These are phyloP conservation scores for Myotis brandtii DNA, from an alignment of 2,113 vertebrate species.

Conservation along the genomic window DNA sequence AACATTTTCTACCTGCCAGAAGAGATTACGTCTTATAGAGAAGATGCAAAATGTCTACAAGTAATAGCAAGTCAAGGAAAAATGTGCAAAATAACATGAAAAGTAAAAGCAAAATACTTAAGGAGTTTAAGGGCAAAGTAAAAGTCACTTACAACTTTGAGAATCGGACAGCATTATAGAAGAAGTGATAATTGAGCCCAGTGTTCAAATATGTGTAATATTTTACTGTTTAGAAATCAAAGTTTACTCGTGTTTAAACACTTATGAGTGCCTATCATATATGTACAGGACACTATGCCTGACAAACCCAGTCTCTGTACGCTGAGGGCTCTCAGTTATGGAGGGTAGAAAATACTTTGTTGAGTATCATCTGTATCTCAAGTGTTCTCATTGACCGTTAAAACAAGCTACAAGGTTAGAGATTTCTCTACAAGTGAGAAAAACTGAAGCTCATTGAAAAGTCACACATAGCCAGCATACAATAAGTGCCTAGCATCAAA, in stretches of 20 bases:
- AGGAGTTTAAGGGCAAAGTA: not conserved
- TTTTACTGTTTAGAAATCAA: slow-evolving; percentile 53
- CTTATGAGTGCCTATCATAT: not conserved
- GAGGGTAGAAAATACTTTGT: not conserved
- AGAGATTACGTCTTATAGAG: slow-evolving; percentile 7
- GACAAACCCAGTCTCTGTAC: not conserved
- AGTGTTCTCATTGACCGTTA: slow-evolving; percentile 40
- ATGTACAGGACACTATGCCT: not conserved
- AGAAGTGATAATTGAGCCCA: slow-evolving; percentile 45
- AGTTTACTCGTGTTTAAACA: slow-evolving; percentile 28
- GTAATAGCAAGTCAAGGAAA: slow-evolving; percentile 7
- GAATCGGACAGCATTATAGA: not conserved
- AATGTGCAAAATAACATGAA: not conserved
- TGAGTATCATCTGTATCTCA: not conserved
- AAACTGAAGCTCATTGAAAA: slow-evolving; percentile 25
- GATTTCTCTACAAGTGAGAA: slow-evolving; percentile 26
- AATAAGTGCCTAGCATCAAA: not conserved
- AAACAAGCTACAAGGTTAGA: not conserved
- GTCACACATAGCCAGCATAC: not conserved
- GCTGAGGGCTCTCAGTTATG: not conserved
- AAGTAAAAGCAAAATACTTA: slow-evolving; percentile 56
- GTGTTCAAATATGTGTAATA: slow-evolving; percentile 21
- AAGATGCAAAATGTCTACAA: slow-evolving; percentile 23
- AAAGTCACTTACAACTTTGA: slow-evolving; percentile 49
- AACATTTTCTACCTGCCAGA: slow-evolving; percentile 37